Base-by-base conservation (phyloP, 2,888 invertebrate species). In the Cheilosia impressa region DNA sequence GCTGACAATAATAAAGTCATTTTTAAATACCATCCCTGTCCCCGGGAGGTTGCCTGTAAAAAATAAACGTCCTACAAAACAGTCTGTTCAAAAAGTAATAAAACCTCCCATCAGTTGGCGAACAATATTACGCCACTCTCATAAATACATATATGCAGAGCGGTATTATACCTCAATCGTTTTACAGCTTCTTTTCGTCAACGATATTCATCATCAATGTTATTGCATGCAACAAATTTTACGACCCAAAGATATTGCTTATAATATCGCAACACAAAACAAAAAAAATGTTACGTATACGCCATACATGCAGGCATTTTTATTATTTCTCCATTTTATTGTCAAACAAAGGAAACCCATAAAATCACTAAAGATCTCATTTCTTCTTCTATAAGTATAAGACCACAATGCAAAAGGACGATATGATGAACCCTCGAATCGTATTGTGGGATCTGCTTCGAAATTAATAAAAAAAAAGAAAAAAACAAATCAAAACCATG, bases 201-300 rank as follows among this genome's bases (percentile, higher is more conserved):
- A 55, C 53, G 15, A 76, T 52, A 65, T 63, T 43, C 71, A 72
- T 77, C 62, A 58, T 22, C 53, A 52, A 6, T 68, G 38, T 78
- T 78, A 83, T 73, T 83, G 78, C 78, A 78, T 58, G n/a, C 68
- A 73, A 57, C 66, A 68, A 68, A 63, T 73, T 83, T 83, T 73
- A 83, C 68, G 73, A 78, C 68, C 50, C 31, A 66, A 47, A 63
- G 57, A 81, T 52, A 15, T 69, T 57, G 24, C 17, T 43, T 66
- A 60, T 9, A 17, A 80, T 58, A 65, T 43, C 69, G 31, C 47
- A 53, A 17, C 58, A 3, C n/a, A 34, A 10, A 55, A 53, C 38
- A 66, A 77, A 27, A 6, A 22, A 22, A 22, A 22, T 45, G 55
- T 83, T 78, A 73, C 78, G 83, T 78, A 83, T 83, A 78, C 83